Evolutionary conservation across 2,888 invertebrate species (phyloP), one percentile per base, ranked within the genome.

Genomic region (Bugula neritina): DNA sequence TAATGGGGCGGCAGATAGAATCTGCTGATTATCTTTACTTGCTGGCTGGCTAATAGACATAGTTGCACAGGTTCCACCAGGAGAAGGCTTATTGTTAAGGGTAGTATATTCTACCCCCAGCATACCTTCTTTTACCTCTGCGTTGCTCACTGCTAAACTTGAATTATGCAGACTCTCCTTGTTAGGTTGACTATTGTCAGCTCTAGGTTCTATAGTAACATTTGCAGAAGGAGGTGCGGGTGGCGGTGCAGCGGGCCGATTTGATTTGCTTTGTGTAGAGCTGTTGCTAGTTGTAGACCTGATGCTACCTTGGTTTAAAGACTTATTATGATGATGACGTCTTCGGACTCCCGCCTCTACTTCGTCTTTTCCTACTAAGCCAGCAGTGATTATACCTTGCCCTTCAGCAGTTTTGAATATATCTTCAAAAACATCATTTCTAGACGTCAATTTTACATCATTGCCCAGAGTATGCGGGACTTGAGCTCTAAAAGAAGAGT

Each of bases 341-440:
- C 43, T 43, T 5, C 43, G 43, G 3, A 43, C 43, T 10, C 43
- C 43, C 43, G 43, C 43, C 17, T 43, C 43, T 17, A 43, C 43
- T 3, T 34, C 63, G 5, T 27, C 17, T 2, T 27, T 13, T 57
- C n/a, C n/a, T 31, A 27, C 27, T n/a, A 63, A 27, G 13, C 63
- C 31, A 25, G 13, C 25, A 29, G 63, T 21, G 63, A 31, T n/a
- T 63, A 63, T 63, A 27, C 63, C 63, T 10, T 31, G 2, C 5
- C 63, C 63, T 63, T 25, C 31, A 31, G 63, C 63, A 63, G 27
- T 63, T 63, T 63, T 63, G 13, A 63, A 10, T 13, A 63, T 63
- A 5, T 63, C 63, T 13, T 63, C 63, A 5, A 63, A 27, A 10
- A 63, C 31, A 63, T 21, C 10, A 10, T 63, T 31, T 63, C 63